Evolutionary conservation across 2,888 invertebrate species (phyloP).

Genomic region (Mechanitis messenoides): DNA sequence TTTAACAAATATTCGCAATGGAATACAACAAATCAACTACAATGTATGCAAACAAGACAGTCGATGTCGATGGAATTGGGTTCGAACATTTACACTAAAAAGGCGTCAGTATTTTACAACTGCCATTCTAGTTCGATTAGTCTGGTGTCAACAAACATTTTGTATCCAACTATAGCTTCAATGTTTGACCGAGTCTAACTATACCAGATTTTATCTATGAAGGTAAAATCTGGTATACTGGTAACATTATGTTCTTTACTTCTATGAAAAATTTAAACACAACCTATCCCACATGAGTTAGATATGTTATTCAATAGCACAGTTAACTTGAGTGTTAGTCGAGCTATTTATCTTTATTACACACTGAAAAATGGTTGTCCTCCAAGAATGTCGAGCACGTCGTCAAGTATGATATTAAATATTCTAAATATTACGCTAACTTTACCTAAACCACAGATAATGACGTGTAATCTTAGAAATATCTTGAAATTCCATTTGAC

Average conservation of each 20-base stretch:
- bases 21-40: conserved; percentile 12
- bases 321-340: conserved; percentile 20
- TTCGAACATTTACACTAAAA: conserved; percentile 37
- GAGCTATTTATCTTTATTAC: conserved; percentile 29
- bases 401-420: conserved; percentile 9
- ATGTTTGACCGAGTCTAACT: neutral
- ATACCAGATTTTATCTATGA: too few species aligned
- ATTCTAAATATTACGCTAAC: neutral
- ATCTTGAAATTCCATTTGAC: too few species aligned
- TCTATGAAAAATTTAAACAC: too few species aligned
- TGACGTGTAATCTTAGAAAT: neutral
- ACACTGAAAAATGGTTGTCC: conserved; percentile 21
- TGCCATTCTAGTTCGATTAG: conserved; percentile 18
- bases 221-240: too few species aligned
- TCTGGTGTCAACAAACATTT: conserved; percentile 13
- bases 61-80: conserved; percentile 36
- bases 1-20: conserved; percentile 3
- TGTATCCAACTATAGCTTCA: conserved; percentile 3
- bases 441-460: neutral
- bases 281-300: conserved; percentile 10
- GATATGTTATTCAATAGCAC: conserved; percentile 19
- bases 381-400: conserved; percentile 8
- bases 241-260: too few species aligned
- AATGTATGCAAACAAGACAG: conserved; percentile 17
- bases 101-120: conserved; percentile 38